Evolutionary conservation across 1,140 invertebrate species (phyloP), one percentile per base, ranked within the genome.

Genomic region (Atta texana): DNA sequence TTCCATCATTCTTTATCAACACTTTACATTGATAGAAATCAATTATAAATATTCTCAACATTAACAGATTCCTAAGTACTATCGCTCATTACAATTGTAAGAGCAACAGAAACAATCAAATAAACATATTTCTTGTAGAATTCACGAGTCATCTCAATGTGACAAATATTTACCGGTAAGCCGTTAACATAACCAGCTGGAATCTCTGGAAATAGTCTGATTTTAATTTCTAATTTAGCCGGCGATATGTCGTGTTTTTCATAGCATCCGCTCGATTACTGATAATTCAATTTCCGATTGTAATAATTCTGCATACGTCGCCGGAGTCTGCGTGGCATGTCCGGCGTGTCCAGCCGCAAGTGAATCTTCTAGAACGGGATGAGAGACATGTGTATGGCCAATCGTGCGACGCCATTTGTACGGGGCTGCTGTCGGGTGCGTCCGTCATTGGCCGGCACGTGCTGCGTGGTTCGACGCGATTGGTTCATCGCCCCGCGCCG

Each of bases 391-490:
- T 34, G 31, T 34, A 34, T 6, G 5, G 24, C 93, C 90, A 93
- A 93, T 93, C 6, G 59, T 18, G 31, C 8, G 34, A 63, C 57
- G 92, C 85, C 93, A 93, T 93, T 92, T 93, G 92, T 89, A 93
- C 61, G 14, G 28, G 21, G 5, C 6, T 69, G 64, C 63, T 63
- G 66, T 16, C 90, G 90, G 87, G 90, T 78, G 55, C 61, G 34
- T 8, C 10, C 68, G 7, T 14, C 44, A 94, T 94, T 95, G 93
- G 94, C 91, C 49, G n/a, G 88, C 72, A 61, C 82, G 51, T 69
- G 76, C 84, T 93, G 94, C 94, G 94, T 95, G 94, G 92, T 91
- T 76, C 18, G 8, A 34, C 49, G 4, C 57, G 34, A 95, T 95
- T 95, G 94, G 94, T 49, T 51, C 39, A 59, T 61, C 34, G 44